Evolutionary conservation across 2,888 invertebrate genomes (phyloP).

Genomic region (Drosophila flavopinicola): DNA sequence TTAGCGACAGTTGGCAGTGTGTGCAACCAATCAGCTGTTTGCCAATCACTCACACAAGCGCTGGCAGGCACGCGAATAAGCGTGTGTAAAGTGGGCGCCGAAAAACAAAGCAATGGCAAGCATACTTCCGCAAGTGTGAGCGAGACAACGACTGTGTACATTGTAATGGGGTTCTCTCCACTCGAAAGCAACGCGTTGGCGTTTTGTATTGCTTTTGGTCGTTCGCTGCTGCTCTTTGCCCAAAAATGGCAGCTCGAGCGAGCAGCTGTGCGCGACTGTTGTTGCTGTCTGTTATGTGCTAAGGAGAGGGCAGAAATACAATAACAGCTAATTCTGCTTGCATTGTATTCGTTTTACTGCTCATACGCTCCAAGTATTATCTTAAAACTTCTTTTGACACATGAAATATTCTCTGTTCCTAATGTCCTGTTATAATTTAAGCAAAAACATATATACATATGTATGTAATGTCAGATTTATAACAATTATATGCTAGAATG

Average conservation of each 20-base stretch:
- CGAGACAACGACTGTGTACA: constrained; percentile 32
- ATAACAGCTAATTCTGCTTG: too few relatives aligned
- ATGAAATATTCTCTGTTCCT: too few relatives aligned
- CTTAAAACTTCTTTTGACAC: too few relatives aligned
- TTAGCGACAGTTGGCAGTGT: constrained; percentile 1
- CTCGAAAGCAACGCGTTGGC: constrained; percentile 25
- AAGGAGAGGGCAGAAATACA: not conserved
- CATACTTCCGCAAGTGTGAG: constrained; percentile 39
- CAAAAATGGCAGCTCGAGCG: constrained; percentile 54
- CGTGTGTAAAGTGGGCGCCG: constrained; percentile 65
- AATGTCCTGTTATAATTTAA: too few relatives aligned
- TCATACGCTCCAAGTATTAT: too few relatives aligned
- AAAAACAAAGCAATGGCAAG: constrained; percentile 60
- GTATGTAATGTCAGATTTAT: not conserved
- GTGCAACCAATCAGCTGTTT: constrained; percentile 58
- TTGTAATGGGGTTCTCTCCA: constrained; percentile 3
- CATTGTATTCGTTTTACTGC: too few relatives aligned
- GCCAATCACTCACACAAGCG: constrained; percentile 34
- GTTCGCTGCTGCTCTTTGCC: constrained; percentile 21
- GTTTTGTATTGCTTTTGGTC: constrained; percentile 21
- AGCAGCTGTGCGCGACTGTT: constrained; percentile 46
- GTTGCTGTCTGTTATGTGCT: constrained; percentile 11
- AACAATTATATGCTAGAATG: not conserved
- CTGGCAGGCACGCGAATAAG: constrained; percentile 69
- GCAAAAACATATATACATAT: not conserved